phyloP scores from a whole-genome alignment of 2,888 invertebrate species.

The Cerastoderma edule region DNA sequence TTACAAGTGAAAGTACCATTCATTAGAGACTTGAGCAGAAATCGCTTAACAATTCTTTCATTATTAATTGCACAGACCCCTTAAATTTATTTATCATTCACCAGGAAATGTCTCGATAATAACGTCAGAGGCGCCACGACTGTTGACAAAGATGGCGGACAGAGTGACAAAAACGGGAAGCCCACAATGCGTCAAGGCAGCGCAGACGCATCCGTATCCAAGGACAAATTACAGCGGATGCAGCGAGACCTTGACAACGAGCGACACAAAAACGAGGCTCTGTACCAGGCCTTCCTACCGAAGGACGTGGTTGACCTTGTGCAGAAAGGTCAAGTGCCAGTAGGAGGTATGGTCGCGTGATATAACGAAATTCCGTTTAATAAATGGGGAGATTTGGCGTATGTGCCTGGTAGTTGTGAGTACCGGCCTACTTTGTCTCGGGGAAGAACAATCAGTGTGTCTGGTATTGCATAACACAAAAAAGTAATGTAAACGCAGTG shows the following conservation, averaged over 20 bases:
- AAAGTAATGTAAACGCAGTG: no score
- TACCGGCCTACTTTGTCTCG: no score
- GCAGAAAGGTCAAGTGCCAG: slow-evolving; percentile 56
- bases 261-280: slow-evolving; percentile 50
- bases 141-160: slow-evolving; percentile 1
- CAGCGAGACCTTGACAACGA: slow-evolving; percentile 67
- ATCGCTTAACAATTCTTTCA: no score
- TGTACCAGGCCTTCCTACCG: slow-evolving; percentile 67
- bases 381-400: no score
- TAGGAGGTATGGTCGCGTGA: slow-evolving; percentile 68
- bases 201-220: slow-evolving; percentile 1
- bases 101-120: slow-evolving; percentile 39
- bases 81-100: no score
- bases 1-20: no score
- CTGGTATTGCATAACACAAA: no score
- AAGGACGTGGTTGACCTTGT: slow-evolving; percentile 62
- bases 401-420: no score
- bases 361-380: no score
- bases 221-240: slow-evolving; percentile 23
- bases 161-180: background rate
- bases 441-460: no score
- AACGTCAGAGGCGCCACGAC: slow-evolving; percentile 32
- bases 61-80: no score
- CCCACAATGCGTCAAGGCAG: slow-evolving; percentile 9
- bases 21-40: no score